These are phyloP conservation scores for Andrena hattorfiana DNA, from an alignment of 2,888 invertebrate genomes.

Conservation along the genomic window DNA sequence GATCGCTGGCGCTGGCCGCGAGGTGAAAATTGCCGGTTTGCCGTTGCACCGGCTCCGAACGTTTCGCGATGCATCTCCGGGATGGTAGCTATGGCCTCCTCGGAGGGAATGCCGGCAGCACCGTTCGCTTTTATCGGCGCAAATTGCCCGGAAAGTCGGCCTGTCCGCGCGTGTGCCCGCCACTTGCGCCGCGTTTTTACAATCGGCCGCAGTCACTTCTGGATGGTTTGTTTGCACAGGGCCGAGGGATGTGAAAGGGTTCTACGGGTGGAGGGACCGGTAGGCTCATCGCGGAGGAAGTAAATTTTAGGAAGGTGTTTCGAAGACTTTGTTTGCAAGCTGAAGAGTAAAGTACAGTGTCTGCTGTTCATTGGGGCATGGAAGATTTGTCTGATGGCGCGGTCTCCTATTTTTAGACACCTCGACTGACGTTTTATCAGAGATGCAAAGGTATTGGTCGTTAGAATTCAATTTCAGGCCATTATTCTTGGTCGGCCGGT, in stretches of 20 bases:
- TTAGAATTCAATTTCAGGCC: constrained; percentile 46
- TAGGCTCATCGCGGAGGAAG: neutral
- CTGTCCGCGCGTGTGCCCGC: constrained; percentile 52
- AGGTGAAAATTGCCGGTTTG: constrained; percentile 74
- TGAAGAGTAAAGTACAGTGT: neutral
- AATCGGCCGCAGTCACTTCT: constrained; percentile 4
- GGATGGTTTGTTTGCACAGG: constrained; percentile 60
- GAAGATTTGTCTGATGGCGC: neutral
- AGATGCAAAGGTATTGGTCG: neutral
- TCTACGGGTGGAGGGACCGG: constrained; percentile 20
- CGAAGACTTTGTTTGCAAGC: neutral
- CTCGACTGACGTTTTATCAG: constrained; percentile 35
- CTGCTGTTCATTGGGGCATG: no score
- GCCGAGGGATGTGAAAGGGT: neutral
- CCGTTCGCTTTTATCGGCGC: constrained; percentile 80
- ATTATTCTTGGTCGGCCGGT: constrained; percentile 27
- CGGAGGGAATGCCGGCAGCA: constrained; percentile 35
- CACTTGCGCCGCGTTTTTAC: constrained; percentile 5
- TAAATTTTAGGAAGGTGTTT: neutral
- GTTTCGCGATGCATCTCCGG: constrained; percentile 22
- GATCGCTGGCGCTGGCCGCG: constrained; percentile 38
- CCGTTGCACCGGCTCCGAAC: constrained; percentile 35
- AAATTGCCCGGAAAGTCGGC: constrained; percentile 80
- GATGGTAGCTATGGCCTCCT: constrained; percentile 29
- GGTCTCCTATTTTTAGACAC: constrained; percentile 12